Evolutionary conservation across 2,888 invertebrate species (phyloP), one percentile per base, ranked within the genome.

Genomic region (Acanthacorydalis orientalis): DNA sequence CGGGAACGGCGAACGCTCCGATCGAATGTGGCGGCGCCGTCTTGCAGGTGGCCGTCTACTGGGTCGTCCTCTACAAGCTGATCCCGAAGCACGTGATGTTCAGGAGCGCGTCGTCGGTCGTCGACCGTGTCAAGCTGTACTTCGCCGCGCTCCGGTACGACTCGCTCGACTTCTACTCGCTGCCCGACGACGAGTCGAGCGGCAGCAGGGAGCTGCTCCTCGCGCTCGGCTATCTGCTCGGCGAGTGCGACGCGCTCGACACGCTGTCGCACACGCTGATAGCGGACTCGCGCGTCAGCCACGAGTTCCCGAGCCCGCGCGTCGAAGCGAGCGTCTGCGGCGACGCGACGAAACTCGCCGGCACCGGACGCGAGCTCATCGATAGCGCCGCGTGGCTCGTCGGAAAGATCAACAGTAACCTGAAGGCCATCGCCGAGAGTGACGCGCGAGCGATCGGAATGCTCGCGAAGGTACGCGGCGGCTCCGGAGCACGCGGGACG

Each of bases 151-250:
- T 63, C 39, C 57, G 61, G 43, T 67, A 65, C 47, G 55, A 59
- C 15, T 54, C 49, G 11, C 44, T 60, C n/a, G 57, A 63, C n/a
- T 63, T 68, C 50, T 67, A 63, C 51, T 52, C 56, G 4, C 52
- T 62, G 7, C 54, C 59, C 11, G 48, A 52, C 48, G 48, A 53
- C 51, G 50, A 53, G 54, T 46, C 52, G 39, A 50, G 41, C 40
- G 53, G 56, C 33, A 62, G 56, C 49, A 57, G 62, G 50, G 59
- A 60, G 49, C 54, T 65, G 37, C 53, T 68, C 40, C 47, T 67
- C 41, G 64, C 65, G 10, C 52, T 67, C 31, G 57, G 59, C n/a
- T 68, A 63, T 61, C 47, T 67, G n/a, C 46, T 67, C 16, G 56
- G 58, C 39, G 57, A 61, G 41, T 14, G 10, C 10, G 51, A 60